Evolutionary conservation across 2,797 vertebrate species (phyloP).

Genomic region (Chelon auratus): DNA sequence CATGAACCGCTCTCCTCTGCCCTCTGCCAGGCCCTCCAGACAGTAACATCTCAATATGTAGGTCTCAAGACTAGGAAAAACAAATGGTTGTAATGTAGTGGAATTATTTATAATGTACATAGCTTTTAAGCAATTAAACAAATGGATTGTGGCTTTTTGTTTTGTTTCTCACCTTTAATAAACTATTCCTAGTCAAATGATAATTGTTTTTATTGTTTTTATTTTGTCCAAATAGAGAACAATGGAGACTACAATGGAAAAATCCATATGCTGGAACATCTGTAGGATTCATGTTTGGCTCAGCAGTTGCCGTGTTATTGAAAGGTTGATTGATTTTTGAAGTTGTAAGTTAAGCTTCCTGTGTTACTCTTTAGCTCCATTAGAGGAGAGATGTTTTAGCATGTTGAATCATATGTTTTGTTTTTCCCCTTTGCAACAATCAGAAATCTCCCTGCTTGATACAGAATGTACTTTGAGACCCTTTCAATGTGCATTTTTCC

Average conservation of each 20-base stretch:
- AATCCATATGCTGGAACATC: not conserved
- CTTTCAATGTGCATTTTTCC: too few relatives aligned
- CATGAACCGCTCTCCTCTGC: conserved; percentile 20
- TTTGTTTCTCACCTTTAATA: conserved; percentile 86
- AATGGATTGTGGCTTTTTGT: conserved; percentile 80
- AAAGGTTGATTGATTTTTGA: conserved; percentile 27
- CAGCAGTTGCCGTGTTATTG: not conserved
- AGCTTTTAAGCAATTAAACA: conserved; percentile 81
- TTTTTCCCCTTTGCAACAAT: too few relatives aligned
- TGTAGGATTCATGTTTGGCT: too few relatives aligned
- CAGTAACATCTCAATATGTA: conserved; percentile 69
- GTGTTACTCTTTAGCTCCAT: conserved; percentile 52
- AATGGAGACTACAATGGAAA: too few relatives aligned
- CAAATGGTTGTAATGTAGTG: conserved; percentile 80
- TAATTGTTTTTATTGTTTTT: conserved; percentile 1
- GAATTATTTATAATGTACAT: conserved; percentile 89
- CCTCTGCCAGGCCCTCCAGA: conserved; percentile 41
- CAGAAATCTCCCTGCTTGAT: not conserved
- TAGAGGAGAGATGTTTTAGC: conserved; percentile 36
- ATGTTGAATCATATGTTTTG: not conserved
- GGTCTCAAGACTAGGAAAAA: conserved; percentile 69
- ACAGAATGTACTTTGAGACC: not conserved
- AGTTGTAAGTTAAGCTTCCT: conserved; percentile 31
- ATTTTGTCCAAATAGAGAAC: too few relatives aligned
- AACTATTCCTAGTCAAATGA: conserved; percentile 85